These are phyloP conservation scores for Coturnix japonica DNA, from an alignment of 2,113 vertebrate species.

Conservation along the genomic window DNA sequence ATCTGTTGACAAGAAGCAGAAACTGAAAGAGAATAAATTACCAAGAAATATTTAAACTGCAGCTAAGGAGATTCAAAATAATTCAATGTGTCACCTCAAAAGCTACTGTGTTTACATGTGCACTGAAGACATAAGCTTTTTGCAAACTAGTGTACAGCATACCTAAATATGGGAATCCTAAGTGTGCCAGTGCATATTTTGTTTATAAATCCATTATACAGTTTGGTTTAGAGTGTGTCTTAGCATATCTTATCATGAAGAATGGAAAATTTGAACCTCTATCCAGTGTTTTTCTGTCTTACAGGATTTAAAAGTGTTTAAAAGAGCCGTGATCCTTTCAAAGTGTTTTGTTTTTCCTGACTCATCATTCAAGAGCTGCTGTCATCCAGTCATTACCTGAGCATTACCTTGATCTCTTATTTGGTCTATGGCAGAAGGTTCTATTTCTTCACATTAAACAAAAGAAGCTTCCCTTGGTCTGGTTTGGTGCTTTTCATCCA, in stretches of 20 bases:
- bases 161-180: background rate
- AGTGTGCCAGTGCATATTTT: background rate
- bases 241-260: background rate
- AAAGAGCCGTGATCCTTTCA: background rate
- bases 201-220: background rate
- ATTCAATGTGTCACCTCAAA: background rate
- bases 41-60: background rate
- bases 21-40: background rate
- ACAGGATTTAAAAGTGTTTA: background rate
- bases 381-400: background rate
- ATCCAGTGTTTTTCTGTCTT: background rate
- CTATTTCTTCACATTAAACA: background rate
- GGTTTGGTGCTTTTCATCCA: background rate
- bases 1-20: background rate
- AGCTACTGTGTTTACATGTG: background rate
- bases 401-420: background rate
- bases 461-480: background rate
- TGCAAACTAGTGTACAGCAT: accelerated
- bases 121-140: background rate
- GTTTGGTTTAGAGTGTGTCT: background rate
- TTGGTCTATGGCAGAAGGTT: background rate
- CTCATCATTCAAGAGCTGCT: background rate
- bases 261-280: background rate
- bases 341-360: background rate
- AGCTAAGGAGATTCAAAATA: background rate